Conservation (phyloP, 2,888 invertebrate genomes). For the Elegia similella region DNA sequence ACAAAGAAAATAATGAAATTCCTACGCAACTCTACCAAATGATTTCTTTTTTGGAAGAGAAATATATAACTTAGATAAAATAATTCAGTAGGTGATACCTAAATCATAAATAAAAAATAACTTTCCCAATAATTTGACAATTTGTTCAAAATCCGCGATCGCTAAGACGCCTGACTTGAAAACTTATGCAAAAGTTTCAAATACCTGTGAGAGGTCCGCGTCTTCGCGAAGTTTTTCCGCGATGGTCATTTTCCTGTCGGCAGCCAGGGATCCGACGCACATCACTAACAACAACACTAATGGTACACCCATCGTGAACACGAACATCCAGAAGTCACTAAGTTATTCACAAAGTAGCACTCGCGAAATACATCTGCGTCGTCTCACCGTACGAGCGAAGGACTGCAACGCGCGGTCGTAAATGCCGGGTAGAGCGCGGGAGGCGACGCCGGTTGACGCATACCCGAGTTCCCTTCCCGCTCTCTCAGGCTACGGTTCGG, state of each 20-base stretch:
- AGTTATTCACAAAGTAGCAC: conserved; percentile 53
- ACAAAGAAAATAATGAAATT: no score
- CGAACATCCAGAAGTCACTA: conserved; percentile 51
- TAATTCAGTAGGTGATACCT: no score
- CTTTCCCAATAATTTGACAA: not conserved
- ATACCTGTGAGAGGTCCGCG: conserved; percentile 86
- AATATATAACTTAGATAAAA: no score
- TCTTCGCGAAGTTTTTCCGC: conserved; percentile 84
- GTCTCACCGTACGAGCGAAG: conserved; percentile 44
- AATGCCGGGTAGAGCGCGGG: conserved; percentile 61
- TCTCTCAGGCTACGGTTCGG: conserved; percentile 45
- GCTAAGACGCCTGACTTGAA: conserved; percentile 25
- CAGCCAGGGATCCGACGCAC: conserved; percentile 50
- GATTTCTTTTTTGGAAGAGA: no score
- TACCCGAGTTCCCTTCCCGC: conserved; percentile 45
- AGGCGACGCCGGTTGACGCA: conserved; percentile 54
- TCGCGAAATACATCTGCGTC: conserved; percentile 57
- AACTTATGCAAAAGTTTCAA: conserved; percentile 46
- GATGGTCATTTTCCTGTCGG: conserved; percentile 75
- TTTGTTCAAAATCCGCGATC: not conserved
- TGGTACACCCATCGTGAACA: conserved; percentile 59
- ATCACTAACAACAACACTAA: conserved; percentile 69
- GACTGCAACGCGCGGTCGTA: conserved; percentile 53
- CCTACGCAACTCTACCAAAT: no score
- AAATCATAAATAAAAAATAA: not conserved